Evolutionary conservation across 1,140 invertebrate genomes (phyloP).

Genomic region (Stegodyphus dumicola): DNA sequence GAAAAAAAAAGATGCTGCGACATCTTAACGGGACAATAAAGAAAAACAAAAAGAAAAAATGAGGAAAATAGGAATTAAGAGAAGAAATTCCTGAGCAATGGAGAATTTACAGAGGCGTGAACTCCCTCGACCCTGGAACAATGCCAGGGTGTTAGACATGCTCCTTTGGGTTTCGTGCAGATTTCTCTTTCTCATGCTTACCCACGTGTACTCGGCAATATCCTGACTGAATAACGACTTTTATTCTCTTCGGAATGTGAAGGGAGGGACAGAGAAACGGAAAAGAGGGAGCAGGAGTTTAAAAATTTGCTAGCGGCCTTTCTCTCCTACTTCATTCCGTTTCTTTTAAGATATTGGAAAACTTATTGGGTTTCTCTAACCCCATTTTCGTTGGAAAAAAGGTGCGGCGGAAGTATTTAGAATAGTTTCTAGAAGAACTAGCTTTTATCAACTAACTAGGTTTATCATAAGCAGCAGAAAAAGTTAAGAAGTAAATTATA

Average conservation of each 20-base stretch:
- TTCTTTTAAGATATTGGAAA: conserved; percentile 24
- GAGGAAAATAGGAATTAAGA: conserved; percentile 11
- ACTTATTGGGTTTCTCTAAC: conserved; percentile 8
- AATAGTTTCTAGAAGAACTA: too few relatives aligned
- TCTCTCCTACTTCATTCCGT: background rate
- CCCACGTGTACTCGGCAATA: conserved; percentile 50
- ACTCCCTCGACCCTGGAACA: conserved; percentile 32
- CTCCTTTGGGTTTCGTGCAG: conserved; percentile 26
- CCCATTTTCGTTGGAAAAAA: background rate
- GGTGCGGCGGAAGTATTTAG: too few relatives aligned
- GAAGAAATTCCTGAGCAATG: conserved; percentile 30
- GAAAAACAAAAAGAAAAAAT: background rate
- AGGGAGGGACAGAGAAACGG: background rate
- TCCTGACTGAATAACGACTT: conserved; percentile 47
- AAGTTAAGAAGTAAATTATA: too few relatives aligned
- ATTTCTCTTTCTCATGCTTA: conserved; percentile 41
- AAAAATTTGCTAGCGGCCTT: background rate
- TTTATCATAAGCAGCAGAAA: too few relatives aligned
- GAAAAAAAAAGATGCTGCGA: too few relatives aligned
- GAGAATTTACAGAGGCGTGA: conserved; percentile 49
- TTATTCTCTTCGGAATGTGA: conserved; percentile 18
- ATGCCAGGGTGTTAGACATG: conserved; percentile 39
- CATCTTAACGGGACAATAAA: background rate
- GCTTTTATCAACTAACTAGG: too few relatives aligned
- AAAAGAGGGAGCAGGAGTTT: background rate